Percentiles rank a stretch among this genome's conserved stretches.
phyloP scores from a whole-genome alignment of 2,113 vertebrate genomes.

The Hylia prasina region DNA sequence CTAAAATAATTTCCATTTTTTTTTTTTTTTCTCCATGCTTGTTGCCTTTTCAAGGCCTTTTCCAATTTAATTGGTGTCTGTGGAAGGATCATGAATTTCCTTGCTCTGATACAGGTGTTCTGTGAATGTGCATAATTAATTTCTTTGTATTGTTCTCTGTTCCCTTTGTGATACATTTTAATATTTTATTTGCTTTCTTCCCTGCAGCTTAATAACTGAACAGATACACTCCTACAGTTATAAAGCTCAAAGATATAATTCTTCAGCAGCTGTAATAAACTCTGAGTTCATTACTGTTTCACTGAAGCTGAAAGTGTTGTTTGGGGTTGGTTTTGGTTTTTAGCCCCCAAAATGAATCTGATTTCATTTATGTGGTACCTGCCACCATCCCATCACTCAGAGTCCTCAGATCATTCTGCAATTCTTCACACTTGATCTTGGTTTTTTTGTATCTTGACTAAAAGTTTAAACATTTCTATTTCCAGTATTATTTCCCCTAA shows the following conservation, averaged over 20 bases:
- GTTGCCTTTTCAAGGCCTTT: background rate
- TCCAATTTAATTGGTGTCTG: background rate
- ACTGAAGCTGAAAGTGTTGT: background rate
- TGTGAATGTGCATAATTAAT: background rate
- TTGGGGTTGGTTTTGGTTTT: background rate
- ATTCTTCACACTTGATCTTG: background rate
- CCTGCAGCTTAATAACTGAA: background rate
- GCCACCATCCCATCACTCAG: background rate
- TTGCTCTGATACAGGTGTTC: background rate
- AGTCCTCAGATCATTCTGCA: background rate
- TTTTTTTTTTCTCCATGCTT: background rate
- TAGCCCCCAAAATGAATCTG: background rate
- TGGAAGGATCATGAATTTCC: background rate
- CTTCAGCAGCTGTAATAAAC: background rate
- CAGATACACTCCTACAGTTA: background rate
- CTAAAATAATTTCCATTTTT: background rate
- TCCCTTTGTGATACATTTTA: background rate
- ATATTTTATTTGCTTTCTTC: background rate
- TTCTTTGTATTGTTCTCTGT: background rate
- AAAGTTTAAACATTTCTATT: background rate
- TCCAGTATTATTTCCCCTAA: background rate
- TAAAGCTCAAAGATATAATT: background rate
- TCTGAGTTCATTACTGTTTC: background rate
- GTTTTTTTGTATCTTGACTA: background rate
- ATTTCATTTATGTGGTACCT: background rate